Conservation (phyloP, 1,140 invertebrate genomes). For the Hetaerina americana region DNA sequence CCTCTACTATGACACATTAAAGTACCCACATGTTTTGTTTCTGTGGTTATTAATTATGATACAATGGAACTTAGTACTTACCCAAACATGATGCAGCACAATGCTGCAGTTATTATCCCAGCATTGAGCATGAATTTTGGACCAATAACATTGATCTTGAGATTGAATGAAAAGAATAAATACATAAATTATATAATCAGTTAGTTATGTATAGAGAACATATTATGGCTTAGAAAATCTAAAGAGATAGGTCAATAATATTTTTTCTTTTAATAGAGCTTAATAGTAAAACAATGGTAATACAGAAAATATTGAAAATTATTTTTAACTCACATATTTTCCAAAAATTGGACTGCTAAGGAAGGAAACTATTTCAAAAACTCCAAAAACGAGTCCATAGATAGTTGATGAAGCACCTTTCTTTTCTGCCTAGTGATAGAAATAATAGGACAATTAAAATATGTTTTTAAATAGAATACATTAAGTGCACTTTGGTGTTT, state of each 20-base stretch:
- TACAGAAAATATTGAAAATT: neutral
- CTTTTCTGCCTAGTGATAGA: constrained; percentile 26
- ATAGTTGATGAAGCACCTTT: constrained; percentile 42
- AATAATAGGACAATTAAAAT: neutral
- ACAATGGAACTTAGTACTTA: constrained; percentile 19
- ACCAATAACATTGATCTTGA: constrained; percentile 37
- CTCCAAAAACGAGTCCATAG: constrained; percentile 49
- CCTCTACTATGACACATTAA: too few species aligned
- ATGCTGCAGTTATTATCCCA: constrained; percentile 40
- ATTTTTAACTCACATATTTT: constrained; percentile 33
- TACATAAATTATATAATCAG: neutral
- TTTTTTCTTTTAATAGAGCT: neutral
- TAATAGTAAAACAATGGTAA: neutral
- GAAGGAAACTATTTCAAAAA: constrained; percentile 46
- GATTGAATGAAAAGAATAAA: neutral
- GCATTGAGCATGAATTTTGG: constrained; percentile 40
- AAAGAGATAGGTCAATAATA: neutral
- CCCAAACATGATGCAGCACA: constrained; percentile 37
- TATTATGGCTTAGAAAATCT: neutral
- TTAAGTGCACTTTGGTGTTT: too few species aligned
- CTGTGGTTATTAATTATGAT: neutral
- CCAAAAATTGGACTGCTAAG: constrained; percentile 43
- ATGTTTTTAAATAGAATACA: neutral
- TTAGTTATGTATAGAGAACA: neutral
- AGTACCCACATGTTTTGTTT: neutral